phyloP scores from a whole-genome alignment of 2,797 vertebrate species.

The Clarias platycephalus region DNA sequence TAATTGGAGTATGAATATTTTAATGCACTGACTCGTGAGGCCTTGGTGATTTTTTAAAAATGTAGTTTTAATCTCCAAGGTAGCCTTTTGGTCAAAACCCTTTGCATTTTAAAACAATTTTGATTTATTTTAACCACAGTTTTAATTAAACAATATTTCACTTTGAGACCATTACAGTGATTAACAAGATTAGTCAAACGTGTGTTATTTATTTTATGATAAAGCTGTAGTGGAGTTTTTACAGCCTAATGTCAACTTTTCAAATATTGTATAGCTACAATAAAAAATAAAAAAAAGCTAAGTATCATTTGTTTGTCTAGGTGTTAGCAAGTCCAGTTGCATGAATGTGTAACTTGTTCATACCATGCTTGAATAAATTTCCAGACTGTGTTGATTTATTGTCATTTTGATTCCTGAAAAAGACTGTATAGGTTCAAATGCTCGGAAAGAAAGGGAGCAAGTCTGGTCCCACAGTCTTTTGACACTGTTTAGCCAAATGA shows the following conservation, averaged over 20 bases:
- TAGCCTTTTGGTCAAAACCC: conserved; percentile 42
- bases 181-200: conserved; percentile 27
- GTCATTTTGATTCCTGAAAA: neutral
- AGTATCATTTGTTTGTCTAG: conserved; percentile 38
- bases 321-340: neutral
- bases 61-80: conserved; percentile 58
- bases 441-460: neutral
- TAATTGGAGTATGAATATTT: conserved; percentile 83
- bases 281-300: conserved; percentile 11
- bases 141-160: conserved; percentile 50
- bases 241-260: neutral
- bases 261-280: conserved; percentile 17
- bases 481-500: conserved; percentile 10
- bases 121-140: conserved; percentile 62
- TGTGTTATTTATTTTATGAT: conserved; percentile 28
- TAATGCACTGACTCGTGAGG: conserved; percentile 68
- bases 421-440: neutral
- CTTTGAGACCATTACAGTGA: conserved; percentile 29
- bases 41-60: conserved; percentile 60
- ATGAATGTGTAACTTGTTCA: neutral
- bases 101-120: conserved; percentile 68
- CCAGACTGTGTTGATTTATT: neutral
- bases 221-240: conserved; percentile 7
- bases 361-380: neutral
- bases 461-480: conserved; percentile 1